phyloP scores from a whole-genome alignment of 2,888 invertebrate species.

The Bembecia ichneumoniformis region DNA sequence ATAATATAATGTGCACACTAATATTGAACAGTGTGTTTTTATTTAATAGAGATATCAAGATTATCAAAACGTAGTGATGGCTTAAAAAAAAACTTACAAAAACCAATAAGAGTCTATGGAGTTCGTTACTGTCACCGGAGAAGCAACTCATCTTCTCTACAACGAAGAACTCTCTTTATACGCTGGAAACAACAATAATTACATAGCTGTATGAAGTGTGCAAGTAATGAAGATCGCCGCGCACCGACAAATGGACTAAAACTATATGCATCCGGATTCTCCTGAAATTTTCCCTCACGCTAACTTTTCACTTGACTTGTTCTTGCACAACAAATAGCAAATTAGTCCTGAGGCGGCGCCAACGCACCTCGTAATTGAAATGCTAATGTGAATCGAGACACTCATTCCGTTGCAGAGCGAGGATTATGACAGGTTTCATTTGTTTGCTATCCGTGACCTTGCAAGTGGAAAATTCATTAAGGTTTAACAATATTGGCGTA shows the following conservation, averaged over 20 bases:
- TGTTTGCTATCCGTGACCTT: constrained; percentile 44
- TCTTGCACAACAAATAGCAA: constrained; percentile 2
- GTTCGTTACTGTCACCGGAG: too few species aligned
- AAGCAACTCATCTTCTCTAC: too few species aligned
- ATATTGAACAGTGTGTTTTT: too few species aligned
- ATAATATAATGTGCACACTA: too few species aligned
- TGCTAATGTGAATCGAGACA: constrained; percentile 25
- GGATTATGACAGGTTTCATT: constrained; percentile 32
- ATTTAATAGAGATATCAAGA: too few species aligned
- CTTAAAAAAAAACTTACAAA: too few species aligned
- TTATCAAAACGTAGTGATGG: too few species aligned
- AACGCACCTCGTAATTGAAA: constrained; percentile 19
- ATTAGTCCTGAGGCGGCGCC: constrained; percentile 12
- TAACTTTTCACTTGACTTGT: not conserved
- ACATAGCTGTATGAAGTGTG: not conserved
- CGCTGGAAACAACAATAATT: not conserved
- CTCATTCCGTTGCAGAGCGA: constrained; percentile 26
- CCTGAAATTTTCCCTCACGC: not conserved
- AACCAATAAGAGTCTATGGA: too few species aligned
- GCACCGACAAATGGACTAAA: not conserved
- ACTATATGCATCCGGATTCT: not conserved
- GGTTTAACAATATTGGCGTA: too few species aligned
- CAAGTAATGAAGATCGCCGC: not conserved
- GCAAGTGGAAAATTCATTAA: constrained; percentile 31
- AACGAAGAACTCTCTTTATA: too few species aligned